Percentiles rank a stretch among this genome's conserved stretches.
These are phyloP conservation scores for Nymphalis io DNA, from an alignment of 1,140 invertebrate species.

Conservation along the genomic window DNA sequence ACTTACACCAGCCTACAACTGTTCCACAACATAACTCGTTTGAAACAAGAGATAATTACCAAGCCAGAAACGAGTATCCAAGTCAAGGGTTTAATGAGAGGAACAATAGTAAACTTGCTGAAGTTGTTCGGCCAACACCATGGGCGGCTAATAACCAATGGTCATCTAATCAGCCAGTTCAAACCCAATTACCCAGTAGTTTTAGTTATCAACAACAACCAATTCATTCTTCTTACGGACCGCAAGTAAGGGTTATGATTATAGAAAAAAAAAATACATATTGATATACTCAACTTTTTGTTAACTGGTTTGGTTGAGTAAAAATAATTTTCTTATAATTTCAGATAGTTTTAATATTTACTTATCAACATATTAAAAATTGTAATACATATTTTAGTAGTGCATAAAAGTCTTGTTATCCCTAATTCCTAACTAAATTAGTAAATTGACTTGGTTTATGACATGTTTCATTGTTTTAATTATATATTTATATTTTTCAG, in stretches of 20 bases:
- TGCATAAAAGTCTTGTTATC: too few species aligned
- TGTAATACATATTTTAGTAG: too few species aligned
- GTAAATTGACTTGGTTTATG: too few species aligned
- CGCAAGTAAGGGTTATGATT: conserved; percentile 6
- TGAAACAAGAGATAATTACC: conserved; percentile 24
- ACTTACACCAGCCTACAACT: not conserved
- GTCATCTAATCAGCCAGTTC: conserved; percentile 9
- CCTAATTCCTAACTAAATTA: too few species aligned
- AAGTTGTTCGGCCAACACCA: not conserved
- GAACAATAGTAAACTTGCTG: conserved; percentile 6
- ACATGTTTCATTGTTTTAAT: not conserved
- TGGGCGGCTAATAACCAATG: conserved; percentile 30
- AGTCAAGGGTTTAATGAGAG: conserved; percentile 14
- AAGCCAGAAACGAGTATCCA: conserved; percentile 23
- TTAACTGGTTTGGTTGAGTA: too few species aligned
- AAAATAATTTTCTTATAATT: too few species aligned
- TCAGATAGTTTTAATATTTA: too few species aligned
- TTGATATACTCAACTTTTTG: too few species aligned
- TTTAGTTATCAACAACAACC: conserved; percentile 31
- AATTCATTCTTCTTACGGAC: conserved; percentile 14
- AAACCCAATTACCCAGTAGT: conserved; percentile 17
- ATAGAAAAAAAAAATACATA: too few species aligned
- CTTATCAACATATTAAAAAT: too few species aligned
- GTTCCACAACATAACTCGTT: conserved; percentile 13
- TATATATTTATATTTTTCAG: conserved; percentile 14